Evolutionary conservation across 2,888 invertebrate species (phyloP), one percentile per base, ranked within the genome.

Genomic region (Sarcophaga variegata): DNA sequence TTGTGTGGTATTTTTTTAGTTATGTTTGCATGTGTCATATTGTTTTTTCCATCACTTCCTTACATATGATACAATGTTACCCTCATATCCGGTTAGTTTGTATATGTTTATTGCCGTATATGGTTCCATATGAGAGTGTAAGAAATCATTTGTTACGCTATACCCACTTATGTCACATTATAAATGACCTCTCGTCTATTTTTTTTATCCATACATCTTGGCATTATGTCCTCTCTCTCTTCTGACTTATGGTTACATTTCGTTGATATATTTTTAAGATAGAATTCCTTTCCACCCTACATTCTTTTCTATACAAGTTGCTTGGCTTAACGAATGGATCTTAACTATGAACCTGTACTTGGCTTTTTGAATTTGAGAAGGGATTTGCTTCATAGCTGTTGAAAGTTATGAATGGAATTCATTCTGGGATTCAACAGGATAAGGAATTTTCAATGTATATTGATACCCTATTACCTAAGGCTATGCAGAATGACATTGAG

Each of bases 91-190:
- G 37, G 59, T 77, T 66, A 78, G 62, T 81, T 81, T 76, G 49
- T 25, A 45, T 37, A 37, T 37, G 8, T 62, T 47, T 37, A 62
- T 60, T 37, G 17, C 20, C 37, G 17, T 37, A 62, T 27, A 66
- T 67, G 60, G 54, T 78, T 25, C 64, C 37, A 62, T 83, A 25
- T 71, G 66, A 66, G 4, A 70, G 75, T 75, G 20, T 79, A 6
- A 4, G 37, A 0, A 64, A 71, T 81, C 67, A 87, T 87, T 87
- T 84, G 87, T 79, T 82, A 79, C 78, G 84, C 87, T 76, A 59
- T 80, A 81, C 54, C 37, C 78, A 84, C 81, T 84, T 87, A 84
- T 84, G 87, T 79, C 87, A 82, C 84, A 84, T 87, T 84, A 81
- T 87, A 84, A 87, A 87, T 84, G 87, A 84, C 84, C 87, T 82